phyloP scores from a whole-genome alignment of 2,888 invertebrate genomes.

The Thera britannica region DNA sequence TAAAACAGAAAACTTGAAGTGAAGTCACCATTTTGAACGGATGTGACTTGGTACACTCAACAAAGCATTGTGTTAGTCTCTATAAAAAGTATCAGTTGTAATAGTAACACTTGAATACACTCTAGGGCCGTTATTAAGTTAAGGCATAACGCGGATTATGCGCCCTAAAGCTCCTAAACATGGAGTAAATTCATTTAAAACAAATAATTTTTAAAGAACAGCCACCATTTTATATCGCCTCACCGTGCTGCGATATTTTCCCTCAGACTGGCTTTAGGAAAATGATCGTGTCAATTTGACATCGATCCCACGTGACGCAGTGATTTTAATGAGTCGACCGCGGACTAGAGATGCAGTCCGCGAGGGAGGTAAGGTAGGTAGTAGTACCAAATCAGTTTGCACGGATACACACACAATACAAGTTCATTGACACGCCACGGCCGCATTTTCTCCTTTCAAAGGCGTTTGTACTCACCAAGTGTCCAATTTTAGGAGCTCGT shows the following conservation, averaged over 20 bases:
- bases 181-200: slow-evolving; percentile 67
- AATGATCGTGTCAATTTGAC: slow-evolving; percentile 86
- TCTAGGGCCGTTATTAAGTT: slow-evolving; percentile 56
- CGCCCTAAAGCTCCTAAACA: slow-evolving; percentile 54
- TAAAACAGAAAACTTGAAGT: slow-evolving; percentile 53
- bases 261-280: slow-evolving; percentile 82
- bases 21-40: slow-evolving; percentile 89
- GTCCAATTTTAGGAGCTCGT: slow-evolving; percentile 97
- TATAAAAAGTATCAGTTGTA: slow-evolving; percentile 53
- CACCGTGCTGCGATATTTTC: slow-evolving; percentile 82
- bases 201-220: slow-evolving; percentile 74
- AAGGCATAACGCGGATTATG: slow-evolving; percentile 52
- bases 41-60: slow-evolving; percentile 75
- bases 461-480: slow-evolving; percentile 92
- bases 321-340: slow-evolving; percentile 89
- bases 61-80: slow-evolving; percentile 73
- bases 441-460: slow-evolving; percentile 84
- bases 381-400: slow-evolving; percentile 85
- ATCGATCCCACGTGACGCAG: slow-evolving; percentile 90
- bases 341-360: slow-evolving; percentile 86
- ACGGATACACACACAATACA: slow-evolving; percentile 86
- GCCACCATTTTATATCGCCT: slow-evolving; percentile 85
- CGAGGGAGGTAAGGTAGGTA: slow-evolving; percentile 87
- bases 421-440: slow-evolving; percentile 86
- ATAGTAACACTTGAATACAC: slow-evolving; percentile 46